Conservation (phyloP, 2,797 vertebrate species). For the Acridotheres tristis region DNA sequence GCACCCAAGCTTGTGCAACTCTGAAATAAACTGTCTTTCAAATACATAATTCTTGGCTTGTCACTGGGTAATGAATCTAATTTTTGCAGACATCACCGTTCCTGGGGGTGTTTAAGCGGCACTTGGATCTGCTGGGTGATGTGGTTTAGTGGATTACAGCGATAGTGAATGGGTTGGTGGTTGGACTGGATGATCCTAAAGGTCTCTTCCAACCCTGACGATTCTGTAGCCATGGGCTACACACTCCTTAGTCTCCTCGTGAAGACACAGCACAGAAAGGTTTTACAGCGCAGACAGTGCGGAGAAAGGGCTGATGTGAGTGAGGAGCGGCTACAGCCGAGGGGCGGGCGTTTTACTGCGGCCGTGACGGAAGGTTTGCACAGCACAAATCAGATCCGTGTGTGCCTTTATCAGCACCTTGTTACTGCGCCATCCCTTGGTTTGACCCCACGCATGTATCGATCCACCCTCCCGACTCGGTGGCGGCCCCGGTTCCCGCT, state of each 20-base stretch:
- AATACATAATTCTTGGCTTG: too few relatives aligned
- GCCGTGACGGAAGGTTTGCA: not conserved
- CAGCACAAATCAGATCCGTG: not conserved
- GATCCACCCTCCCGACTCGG: fast-evolving
- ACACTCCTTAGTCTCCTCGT: not conserved
- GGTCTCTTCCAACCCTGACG: not conserved
- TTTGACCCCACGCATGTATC: fast-evolving
- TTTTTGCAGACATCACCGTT: not conserved
- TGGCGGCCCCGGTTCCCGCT: fast-evolving
- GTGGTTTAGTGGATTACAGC: not conserved
- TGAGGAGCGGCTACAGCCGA: too few relatives aligned
- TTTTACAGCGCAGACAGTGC: fast-evolving
- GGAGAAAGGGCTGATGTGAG: not conserved
- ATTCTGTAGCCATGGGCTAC: not conserved
- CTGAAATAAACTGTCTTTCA: not conserved
- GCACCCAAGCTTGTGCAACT: not conserved
- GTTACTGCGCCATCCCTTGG: fast-evolving
- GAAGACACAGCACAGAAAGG: not conserved
- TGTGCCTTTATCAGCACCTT: too few relatives aligned
- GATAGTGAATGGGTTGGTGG: not conserved
- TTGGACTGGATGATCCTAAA: not conserved
- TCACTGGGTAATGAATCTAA: not conserved
- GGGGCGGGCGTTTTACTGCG: too few relatives aligned
- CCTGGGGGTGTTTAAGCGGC: not conserved
- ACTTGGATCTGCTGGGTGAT: not conserved